Base-by-base conservation (phyloP, 1,140 invertebrate species). In the Venustaconcha ellipsiformis region DNA sequence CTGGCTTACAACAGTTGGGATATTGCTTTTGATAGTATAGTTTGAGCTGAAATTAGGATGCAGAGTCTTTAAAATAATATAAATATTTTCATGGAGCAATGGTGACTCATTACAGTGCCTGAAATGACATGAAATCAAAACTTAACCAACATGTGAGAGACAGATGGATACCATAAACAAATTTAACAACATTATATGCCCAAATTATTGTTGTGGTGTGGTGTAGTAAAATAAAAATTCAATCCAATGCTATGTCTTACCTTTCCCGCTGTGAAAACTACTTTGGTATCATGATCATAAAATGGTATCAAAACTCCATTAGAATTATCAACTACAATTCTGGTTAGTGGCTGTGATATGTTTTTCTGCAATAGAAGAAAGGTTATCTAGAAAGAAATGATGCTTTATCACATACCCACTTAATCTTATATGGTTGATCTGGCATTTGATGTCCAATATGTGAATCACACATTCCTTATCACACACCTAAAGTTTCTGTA, bases 211-310 rank as follows among this genome's bases (percentile, higher is more conserved):
- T 48, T 48, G 67, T 68, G n/a, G n/a, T 14, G 12, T 57, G 15
- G 15, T n/a, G 11, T n/a, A 48, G 37, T 8, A 48, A 48, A 48
- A 48, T 48, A 48, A 48, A 48, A 48, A 48, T 48, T 48, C 37
- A 48, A 11, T 48, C 37, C 11, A 11, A 48, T 62, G 6, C 4
- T 11, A 71, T 30, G 48, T 23, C 80, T 94, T 94, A 92, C 97
- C 92, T 99, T 99, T 78, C 97, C 98, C 90, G 96, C 98, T 8
- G 99, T 91, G 90, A 95, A 99, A 77, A 99, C 93, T 87, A 98
- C 94, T 85, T 94, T 95, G 18, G 95, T 97, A 89, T 99, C 97
- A 83, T 94, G 92, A 89, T 99, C 97, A 90, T 95, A 98, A 88
- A 94, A 97, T 0, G 97, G 97, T 89, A 97, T 96, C 4, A 98